Evolutionary conservation across 2,797 vertebrate genomes (phyloP), one percentile per base, ranked within the genome.

Genomic region (Chaetophractus vellerosus): DNA sequence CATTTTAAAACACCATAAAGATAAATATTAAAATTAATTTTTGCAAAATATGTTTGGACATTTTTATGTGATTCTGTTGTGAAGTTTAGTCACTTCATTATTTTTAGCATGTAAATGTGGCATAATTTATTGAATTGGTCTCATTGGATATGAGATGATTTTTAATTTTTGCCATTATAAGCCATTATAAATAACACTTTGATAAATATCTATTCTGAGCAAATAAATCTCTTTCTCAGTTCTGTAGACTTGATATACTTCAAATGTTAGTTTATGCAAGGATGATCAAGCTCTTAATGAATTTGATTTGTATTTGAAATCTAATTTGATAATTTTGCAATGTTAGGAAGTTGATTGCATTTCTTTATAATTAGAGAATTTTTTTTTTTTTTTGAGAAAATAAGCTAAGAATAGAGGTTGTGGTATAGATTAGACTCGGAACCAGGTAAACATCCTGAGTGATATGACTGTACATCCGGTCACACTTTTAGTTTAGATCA

Each of bases 261-360:
- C 15, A 74, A 68, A 63, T 92, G 19, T 69, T 90, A 57, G 26
- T 75, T 84, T 84, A 72, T 84, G 33, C 26, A 69, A 61, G 12
- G 26, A 26, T 88, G 15, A 66, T 64, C 28, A 91, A 14, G 16
- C 24, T 81, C 9, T 61, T 89, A 88, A 55, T 94, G 59, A 95
- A 88, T 91, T 76, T 76, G 8, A 80, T 87, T 92, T 94, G 33
- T 75, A 23, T 83, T 92, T 94, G n/a, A 92, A 96, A 87, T 90
- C 52, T 61, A 83, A 2, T 57, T 90, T 95, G 92, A 50, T 87
- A 92, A 84, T 83, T 79, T 82, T 89, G 4, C 31, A 82, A 50
- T 31, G 21, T 81, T 85, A 71, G 79, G 52, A 24, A 15, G 6
- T 61, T 80, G 61, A 12, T 38, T 66, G 76, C 15, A 64, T 57